Evolutionary conservation across 2,113 vertebrate genomes (phyloP), one percentile per base, ranked within the genome.

Genomic region (Embiotoca jacksoni): DNA sequence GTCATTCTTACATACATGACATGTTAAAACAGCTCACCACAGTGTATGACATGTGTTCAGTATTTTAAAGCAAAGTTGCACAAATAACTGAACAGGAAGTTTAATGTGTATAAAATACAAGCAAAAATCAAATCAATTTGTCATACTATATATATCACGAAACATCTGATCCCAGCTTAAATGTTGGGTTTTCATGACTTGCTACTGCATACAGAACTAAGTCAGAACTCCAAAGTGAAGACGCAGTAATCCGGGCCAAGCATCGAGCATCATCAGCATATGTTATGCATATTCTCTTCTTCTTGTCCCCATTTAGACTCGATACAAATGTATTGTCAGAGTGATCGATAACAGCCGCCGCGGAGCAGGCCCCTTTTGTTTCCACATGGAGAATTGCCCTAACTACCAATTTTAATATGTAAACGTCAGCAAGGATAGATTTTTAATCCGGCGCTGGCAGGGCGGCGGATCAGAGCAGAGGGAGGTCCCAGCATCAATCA

Each of bases 391-490:
- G 74, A 85, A 89, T 81, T 83, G 80, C 81, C 61, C 82, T 86
- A 88, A 91, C 84, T 85, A 90, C 83, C 62, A 82, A 85, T 90
- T 92, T 83, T 86, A 91, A 88, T 91, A 93, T 89, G 87, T 88
- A 93, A 91, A 94, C 69, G 84, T 93, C 89, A 92, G 91, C 83
- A 85, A 57, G 78, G 32, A 93, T 90, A 83, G 89, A 77, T 87
- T 90, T 91, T 92, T 91, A 93, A 92, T 93, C 88, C 84, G 87
- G 90, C 88, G 85, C 82, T 81, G 72, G 80, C 75, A 13, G 86
- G 66, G 83, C 84, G 78, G 66, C 73, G 81, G 84, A 90, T 92
- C 80, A 81, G 82, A 88, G 84, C 54, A n/a, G 35, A 47, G 79
- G 87, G 78, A 85, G 85, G 70, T 69, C 41, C 73, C 62, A 47